A percentile compares a stretch with the other conserved stretches of the same genome.
phyloP scores from a whole-genome alignment of 30 jellyfish, hydroid and myxozoan genomes.

The Kudoa iwatai region DNA sequence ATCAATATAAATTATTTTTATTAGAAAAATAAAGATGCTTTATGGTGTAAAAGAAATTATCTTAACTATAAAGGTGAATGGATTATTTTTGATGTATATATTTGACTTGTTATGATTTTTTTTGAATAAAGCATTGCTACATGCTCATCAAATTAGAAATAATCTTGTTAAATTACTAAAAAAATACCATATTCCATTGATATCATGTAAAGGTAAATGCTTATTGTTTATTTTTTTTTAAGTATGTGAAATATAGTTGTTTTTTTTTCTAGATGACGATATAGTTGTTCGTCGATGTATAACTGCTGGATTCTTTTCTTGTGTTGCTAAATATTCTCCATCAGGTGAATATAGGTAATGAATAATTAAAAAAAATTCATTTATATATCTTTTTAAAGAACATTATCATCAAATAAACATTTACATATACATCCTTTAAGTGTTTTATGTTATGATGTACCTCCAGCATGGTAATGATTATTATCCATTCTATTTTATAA shows the following conservation, averaged over 20 bases:
- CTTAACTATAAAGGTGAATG: constrained; percentile 33
- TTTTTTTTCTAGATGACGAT: constrained; percentile 17
- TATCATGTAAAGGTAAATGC: constrained; percentile 53
- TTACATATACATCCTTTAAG: constrained; percentile 51
- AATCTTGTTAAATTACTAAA: constrained; percentile 18
- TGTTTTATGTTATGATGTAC: constrained; percentile 29
- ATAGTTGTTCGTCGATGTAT: constrained; percentile 46
- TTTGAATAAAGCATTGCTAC: constrained; percentile 15
- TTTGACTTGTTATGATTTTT: too few relatives aligned
- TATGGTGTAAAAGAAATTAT: constrained; percentile 76
- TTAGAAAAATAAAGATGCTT: constrained; percentile 13
- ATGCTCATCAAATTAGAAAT: constrained; percentile 33
- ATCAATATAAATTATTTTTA: not conserved
- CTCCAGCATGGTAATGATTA: constrained; percentile 68
- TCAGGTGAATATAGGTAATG: constrained; percentile 79
- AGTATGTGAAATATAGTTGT: constrained; percentile 29
- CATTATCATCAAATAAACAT: constrained; percentile 23
- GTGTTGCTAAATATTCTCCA: constrained; percentile 68
- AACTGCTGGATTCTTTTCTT: constrained; percentile 63
- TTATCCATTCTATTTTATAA: not conserved
- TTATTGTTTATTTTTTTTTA: too few relatives aligned
- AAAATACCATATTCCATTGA: constrained; percentile 25
- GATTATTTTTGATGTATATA: too few relatives aligned
- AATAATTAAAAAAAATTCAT: too few relatives aligned
- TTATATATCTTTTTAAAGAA: constrained; percentile 3